Evolutionary conservation across 2,888 invertebrate species (phyloP).

Genomic region (Cephus nigrinus): DNA sequence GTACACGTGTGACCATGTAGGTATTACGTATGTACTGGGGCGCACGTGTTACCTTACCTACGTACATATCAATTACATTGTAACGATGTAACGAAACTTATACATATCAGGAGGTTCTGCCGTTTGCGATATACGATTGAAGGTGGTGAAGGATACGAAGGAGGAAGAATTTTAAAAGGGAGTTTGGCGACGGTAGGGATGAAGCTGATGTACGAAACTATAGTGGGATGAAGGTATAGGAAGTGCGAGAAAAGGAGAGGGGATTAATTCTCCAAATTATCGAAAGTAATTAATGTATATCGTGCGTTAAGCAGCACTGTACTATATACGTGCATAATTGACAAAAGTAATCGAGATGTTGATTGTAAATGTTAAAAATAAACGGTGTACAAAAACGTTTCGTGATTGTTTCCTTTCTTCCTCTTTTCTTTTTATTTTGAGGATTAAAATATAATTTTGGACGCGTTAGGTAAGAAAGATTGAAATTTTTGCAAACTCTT

Average conservation of each 20-base stretch:
- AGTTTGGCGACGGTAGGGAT: slow-evolving; percentile 5
- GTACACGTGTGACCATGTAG: not conserved
- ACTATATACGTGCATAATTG: slow-evolving; percentile 55
- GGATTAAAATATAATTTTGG: no score
- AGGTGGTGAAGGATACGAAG: slow-evolving; percentile 23
- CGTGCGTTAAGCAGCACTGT: slow-evolving; percentile 48
- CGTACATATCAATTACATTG: slow-evolving; percentile 59
- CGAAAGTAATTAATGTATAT: not conserved
- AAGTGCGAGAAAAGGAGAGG: slow-evolving; percentile 7
- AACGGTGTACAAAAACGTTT: slow-evolving; percentile 59
- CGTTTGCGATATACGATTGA: slow-evolving; percentile 25
- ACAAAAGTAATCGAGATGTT: slow-evolving; percentile 48
- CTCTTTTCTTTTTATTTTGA: not conserved
- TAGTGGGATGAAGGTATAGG: not conserved
- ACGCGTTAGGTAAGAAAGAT: no score
- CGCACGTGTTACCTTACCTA: slow-evolving; percentile 10
- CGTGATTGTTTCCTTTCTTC: not conserved
- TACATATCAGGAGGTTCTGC: slow-evolving; percentile 60
- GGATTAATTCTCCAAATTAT: not conserved
- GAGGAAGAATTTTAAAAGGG: not conserved
- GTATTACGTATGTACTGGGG: not conserved
- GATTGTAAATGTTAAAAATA: slow-evolving; percentile 66
- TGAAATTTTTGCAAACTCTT: no score
- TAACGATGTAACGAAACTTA: slow-evolving; percentile 45
- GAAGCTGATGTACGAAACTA: slow-evolving; percentile 9